Conservation (phyloP, 2,888 invertebrate species). For the Xestia c-nigrum region DNA sequence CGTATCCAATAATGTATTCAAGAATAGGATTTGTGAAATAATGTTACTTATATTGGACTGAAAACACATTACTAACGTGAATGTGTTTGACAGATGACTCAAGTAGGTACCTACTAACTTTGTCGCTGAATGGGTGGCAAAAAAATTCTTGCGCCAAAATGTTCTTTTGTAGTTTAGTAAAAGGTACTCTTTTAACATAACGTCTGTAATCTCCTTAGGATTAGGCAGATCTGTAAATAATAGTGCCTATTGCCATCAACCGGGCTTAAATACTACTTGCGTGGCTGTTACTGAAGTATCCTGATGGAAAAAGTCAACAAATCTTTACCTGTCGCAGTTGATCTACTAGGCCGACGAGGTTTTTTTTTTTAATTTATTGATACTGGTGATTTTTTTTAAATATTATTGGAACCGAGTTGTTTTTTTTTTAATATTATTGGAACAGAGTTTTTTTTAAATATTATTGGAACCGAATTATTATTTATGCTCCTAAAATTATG, state of each 20-base stretch:
- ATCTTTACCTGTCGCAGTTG: background rate
- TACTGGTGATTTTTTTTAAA: no score
- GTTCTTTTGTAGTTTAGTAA: background rate
- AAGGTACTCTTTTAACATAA: background rate
- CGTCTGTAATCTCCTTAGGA: background rate
- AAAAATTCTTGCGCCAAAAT: background rate
- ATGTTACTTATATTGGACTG: constrained; percentile 15
- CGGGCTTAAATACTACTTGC: background rate
- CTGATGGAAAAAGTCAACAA: background rate
- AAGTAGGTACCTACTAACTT: background rate
- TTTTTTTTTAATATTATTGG: background rate
- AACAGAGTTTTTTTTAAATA: no score
- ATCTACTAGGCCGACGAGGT: background rate
- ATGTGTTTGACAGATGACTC: background rate
- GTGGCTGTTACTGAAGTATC: background rate
- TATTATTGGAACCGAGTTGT: background rate
- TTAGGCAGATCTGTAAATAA: background rate
- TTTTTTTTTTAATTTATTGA: background rate
- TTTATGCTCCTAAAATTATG: background rate
- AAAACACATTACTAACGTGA: constrained; percentile 6
- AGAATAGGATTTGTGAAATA: constrained; percentile 20
- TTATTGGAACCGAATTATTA: background rate
- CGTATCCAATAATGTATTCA: constrained; percentile 40
- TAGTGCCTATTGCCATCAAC: background rate
- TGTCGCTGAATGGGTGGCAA: background rate